These are phyloP conservation scores for Apamea monoglypha DNA, from an alignment of 2,888 invertebrate genomes.

Conservation along the genomic window DNA sequence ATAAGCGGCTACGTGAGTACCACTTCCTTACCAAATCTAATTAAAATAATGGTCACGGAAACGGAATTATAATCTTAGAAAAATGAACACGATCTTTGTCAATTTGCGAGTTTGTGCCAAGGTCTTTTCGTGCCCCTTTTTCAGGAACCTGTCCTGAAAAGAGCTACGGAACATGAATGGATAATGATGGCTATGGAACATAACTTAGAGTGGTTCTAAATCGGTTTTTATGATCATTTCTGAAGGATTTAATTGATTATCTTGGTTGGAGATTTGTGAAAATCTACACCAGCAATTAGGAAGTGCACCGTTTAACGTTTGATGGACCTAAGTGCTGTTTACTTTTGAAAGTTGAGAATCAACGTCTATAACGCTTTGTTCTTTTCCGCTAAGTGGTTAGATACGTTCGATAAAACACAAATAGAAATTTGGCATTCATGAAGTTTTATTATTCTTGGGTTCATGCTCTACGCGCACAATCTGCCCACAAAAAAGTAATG, in stretches of 20 bases:
- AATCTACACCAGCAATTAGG: constrained; percentile 14
- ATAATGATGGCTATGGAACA: neutral
- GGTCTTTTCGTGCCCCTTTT: neutral
- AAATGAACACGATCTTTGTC: constrained; percentile 12
- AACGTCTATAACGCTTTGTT: constrained; percentile 17
- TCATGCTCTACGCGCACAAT: constrained; percentile 49
- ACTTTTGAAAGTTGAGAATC: constrained; percentile 22
- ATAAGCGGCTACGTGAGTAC: constrained; percentile 34
- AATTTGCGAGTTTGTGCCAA: constrained; percentile 25
- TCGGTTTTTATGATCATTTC: neutral
- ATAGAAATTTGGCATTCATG: constrained; percentile 42
- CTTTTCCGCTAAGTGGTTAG: constrained; percentile 13
- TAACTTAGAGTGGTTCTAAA: neutral
- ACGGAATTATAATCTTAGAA: constrained; percentile 34
- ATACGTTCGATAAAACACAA: constrained; percentile 33
- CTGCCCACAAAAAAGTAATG: constrained; percentile 43
- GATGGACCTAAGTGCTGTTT: constrained; percentile 18
- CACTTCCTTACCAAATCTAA: constrained; percentile 52
- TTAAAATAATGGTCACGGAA: constrained; percentile 54
- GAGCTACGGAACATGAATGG: neutral
- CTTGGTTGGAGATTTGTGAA: neutral
- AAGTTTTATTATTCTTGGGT: constrained; percentile 41
- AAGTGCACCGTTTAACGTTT: constrained; percentile 6
- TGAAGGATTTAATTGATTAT: neutral
- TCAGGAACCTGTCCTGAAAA: neutral